These are phyloP conservation scores for Bacillus rossius DNA, from an alignment of 1,140 invertebrate species.

Conservation along the genomic window DNA sequence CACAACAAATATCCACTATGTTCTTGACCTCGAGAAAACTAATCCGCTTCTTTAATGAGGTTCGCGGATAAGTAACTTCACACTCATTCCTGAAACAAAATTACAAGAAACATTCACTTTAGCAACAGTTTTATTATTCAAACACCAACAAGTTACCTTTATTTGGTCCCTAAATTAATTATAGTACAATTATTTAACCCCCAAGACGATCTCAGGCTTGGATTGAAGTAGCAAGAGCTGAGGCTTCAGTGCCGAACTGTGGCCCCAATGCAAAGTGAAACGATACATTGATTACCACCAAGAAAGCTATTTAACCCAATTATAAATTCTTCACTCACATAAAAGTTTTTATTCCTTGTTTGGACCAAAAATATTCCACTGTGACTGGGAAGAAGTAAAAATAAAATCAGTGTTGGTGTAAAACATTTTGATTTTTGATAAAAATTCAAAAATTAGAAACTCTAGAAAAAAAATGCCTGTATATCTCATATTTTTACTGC, in stretches of 20 bases:
- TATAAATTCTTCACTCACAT: too few species aligned
- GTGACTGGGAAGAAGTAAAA: not conserved
- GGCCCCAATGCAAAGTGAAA: too few species aligned
- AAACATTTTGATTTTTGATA: not conserved
- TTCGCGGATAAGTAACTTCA: conserved; percentile 18
- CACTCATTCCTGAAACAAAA: conserved; percentile 17
- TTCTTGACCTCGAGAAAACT: conserved; percentile 29
- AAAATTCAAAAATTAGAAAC: conserved; percentile 1
- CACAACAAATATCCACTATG: conserved; percentile 34
- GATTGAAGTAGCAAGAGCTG: too few species aligned
- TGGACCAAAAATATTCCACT: too few species aligned
- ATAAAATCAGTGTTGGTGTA: not conserved
- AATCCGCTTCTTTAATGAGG: conserved; percentile 8
- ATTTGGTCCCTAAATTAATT: not conserved
- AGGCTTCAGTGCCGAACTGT: too few species aligned
- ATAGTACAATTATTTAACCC: too few species aligned
- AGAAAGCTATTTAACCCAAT: too few species aligned
- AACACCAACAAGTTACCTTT: not conserved
- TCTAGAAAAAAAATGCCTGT: too few species aligned
- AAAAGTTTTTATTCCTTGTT: too few species aligned
- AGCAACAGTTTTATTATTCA: not conserved
- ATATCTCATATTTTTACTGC: too few species aligned
- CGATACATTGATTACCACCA: too few species aligned
- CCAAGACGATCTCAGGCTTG: too few species aligned
- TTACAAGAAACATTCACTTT: conserved; percentile 1